Evolutionary conservation across 2,888 invertebrate species (phyloP), one percentile per base, ranked within the genome.

Genomic region (Tolmerus cingulatus): DNA sequence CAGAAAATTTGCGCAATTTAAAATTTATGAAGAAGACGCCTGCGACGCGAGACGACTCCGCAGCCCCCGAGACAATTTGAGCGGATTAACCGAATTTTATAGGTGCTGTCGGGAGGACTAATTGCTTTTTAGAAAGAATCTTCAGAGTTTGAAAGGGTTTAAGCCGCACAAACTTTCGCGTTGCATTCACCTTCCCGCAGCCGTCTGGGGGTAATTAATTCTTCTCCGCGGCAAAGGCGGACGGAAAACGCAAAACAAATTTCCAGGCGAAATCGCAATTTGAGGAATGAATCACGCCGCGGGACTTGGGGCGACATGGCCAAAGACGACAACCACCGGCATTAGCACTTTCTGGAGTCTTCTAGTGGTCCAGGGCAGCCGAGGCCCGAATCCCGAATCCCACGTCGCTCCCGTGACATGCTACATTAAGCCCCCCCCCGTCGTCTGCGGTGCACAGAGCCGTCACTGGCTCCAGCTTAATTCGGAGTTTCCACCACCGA

Each of bases 401-500:
- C 1, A 1, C 14, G 46, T 14, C 57, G 57, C 57, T n/a, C 23
- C 66, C 4, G 66, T 23, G 66, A 27, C 14, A 23, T 27, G 27
- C 66, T 5, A 66, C 66, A 66, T 66, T 66, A 19, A 14, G 43
- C 43, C 43, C 43, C 43, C 16, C 66, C 57, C 12, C 27, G 19
- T 27, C 66, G 66, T 66, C 66, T 66, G 14, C 12, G 66, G 12
- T 66, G 66, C 19, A 66, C 66, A 14, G 8, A 12, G 3, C 27
- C 51, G 27, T 51, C 79, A n/a, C 27, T 79, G 46, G 46, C 79
- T 23, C 46, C 79, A 51, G 43, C 79, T 51, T 79, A 79, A 79
- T 79, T 79, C 12, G 79, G 43, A 51, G 79, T 79, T 79, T 79
- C 79, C 79, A 79, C 55, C 79, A 79, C 51, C 66, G 46, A 12